Evolutionary conservation across 1,140 invertebrate species (phyloP), one percentile per base, ranked within the genome.

Genomic region (Megathymus violae): DNA sequence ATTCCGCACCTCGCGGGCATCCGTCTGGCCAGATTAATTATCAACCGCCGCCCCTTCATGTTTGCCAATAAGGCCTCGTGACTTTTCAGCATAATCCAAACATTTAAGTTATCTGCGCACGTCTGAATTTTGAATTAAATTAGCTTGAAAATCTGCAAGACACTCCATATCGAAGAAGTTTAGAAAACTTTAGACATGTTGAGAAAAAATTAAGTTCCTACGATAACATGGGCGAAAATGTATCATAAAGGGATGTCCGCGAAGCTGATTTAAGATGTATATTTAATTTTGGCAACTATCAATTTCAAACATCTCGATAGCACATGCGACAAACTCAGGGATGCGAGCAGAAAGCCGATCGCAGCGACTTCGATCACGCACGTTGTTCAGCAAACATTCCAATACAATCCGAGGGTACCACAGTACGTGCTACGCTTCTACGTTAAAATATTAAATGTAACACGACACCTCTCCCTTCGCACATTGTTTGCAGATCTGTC

Each of bases 1-100:
- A 90, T 88, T 85, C 88, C 60, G 64, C 62, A 69, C 76, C 73
- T 78, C 71, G 62, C 68, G 46, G 58, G 65, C 77, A 79, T 83
- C 81, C 79, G 82, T 85, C 84, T 84, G 80, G 72, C 80, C 77
- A 86, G 88, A 88, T 88, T 90, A 90, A 90, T 90, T 89, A 89
- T 88, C 83, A 71, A 50, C 63, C 69, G 62, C 56, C 71, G 64
- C 79, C 78, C 82, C 81, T 69, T 80, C 72, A 84, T 88, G 88
- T 88, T 90, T 90, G 76, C 84, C 84, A 90, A 90, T 90, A 82
- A 90, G 81, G 65, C 76, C 47, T 56, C 67, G 67, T 78, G 75
- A 82, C 72, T 86, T 80, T 72, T 71, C 70, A 84, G 41, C 54
- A 58, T 58, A 58, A 59, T 59, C 36, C 56, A 47, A 59, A 59